phyloP scores from a whole-genome alignment of 1,140 invertebrate genomes.

The Amyelois transitella region DNA sequence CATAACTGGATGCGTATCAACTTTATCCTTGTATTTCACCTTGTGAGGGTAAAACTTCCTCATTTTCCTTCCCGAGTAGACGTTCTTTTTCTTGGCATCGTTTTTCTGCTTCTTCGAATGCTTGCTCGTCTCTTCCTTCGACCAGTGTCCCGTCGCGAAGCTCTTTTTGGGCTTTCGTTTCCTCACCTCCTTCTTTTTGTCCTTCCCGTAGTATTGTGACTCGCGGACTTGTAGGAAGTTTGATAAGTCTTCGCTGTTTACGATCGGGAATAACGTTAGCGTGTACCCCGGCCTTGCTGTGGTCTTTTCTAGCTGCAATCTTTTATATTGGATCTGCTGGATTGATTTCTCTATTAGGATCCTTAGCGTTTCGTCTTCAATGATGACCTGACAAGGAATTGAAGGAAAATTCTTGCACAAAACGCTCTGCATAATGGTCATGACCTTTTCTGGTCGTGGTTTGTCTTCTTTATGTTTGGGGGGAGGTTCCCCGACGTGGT shows the following conservation, averaged over 20 bases:
- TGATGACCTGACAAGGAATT: conserved; percentile 52
- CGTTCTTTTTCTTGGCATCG: conserved; percentile 17
- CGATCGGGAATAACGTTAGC: conserved; percentile 27
- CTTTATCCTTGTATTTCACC: conserved; percentile 53
- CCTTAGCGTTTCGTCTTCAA: conserved; percentile 37
- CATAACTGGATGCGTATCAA: conserved; percentile 20
- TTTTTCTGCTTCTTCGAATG: conserved; percentile 31
- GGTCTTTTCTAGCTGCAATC: conserved; percentile 28
- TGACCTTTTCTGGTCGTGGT: conserved; percentile 17
- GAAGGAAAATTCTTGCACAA: conserved; percentile 54
- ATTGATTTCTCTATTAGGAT: conserved; percentile 56
- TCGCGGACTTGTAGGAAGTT: conserved; percentile 36
- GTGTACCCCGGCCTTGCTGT: conserved; percentile 21
- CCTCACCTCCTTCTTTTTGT: conserved; percentile 4
- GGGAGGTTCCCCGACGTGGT: conserved; percentile 14
- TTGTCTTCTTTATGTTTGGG: conserved; percentile 10
- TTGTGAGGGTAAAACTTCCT: conserved; percentile 60
- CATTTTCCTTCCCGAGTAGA: conserved; percentile 43
- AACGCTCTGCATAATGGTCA: conserved; percentile 51
- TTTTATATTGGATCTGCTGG: conserved; percentile 49
- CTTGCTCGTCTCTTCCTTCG: conserved; percentile 14
- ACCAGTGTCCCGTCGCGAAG: not conserved
- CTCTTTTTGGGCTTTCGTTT: conserved; percentile 21
- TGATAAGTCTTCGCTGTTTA: conserved; percentile 45
- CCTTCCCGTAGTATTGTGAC: conserved; percentile 15